A percentile compares a stretch with the other conserved stretches of the same genome.
Evolutionary conservation across 2,113 vertebrate species (phyloP).

Genomic region (Bungarus multicinctus): DNA sequence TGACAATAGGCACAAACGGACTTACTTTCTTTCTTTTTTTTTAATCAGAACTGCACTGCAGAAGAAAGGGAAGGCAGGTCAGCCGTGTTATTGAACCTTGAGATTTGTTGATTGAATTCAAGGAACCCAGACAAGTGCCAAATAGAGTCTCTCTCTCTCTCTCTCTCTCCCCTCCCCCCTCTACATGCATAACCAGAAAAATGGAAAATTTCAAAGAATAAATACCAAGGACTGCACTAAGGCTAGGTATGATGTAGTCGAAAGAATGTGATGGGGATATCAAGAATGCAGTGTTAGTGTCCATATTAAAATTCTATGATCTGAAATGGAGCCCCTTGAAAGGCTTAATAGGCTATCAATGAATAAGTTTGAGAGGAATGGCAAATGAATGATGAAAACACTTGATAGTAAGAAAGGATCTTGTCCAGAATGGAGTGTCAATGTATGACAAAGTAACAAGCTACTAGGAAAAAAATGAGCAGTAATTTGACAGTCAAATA

Average conservation of each 20-base stretch:
- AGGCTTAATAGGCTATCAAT: background rate
- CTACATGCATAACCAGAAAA: too few species aligned
- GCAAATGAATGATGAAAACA: background rate
- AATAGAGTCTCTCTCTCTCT: too few species aligned
- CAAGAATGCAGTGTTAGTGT: background rate
- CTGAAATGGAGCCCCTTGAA: background rate
- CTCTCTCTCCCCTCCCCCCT: too few species aligned
- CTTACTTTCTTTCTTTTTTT: background rate
- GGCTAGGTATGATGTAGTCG: background rate
- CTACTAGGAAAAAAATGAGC: background rate
- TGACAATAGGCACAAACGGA: background rate
- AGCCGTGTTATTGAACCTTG: background rate
- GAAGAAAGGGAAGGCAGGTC: conserved; percentile 14
- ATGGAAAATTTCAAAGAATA: background rate
- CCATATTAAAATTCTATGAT: background rate
- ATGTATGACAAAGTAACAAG: background rate
- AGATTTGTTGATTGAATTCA: background rate
- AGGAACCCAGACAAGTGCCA: background rate
- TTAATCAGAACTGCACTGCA: conserved; percentile 20
- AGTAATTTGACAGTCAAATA: background rate
- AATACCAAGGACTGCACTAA: background rate
- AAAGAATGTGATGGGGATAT: background rate
- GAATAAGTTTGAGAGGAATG: background rate
- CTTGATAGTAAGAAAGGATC: background rate
- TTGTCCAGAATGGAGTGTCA: background rate